Evolutionary conservation across 2,888 invertebrate genomes (phyloP).

Genomic region (Trachelus iudaicus): DNA sequence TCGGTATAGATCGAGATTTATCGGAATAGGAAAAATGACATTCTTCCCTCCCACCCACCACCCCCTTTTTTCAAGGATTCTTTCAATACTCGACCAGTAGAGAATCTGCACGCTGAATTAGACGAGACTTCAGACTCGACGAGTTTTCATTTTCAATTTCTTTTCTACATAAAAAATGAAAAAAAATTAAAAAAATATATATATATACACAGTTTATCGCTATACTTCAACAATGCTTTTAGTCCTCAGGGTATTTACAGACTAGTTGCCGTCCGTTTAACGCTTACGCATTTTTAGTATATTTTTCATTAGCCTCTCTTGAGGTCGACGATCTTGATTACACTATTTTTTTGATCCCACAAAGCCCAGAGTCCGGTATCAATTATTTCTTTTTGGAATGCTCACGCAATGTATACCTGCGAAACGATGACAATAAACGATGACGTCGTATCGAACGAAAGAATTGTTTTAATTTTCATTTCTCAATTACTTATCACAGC

Average conservation of each 20-base stretch:
- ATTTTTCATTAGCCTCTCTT: background rate
- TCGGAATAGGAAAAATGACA: background rate
- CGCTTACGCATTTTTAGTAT: conserved; percentile 4
- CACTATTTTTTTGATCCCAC: background rate
- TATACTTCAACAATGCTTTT: conserved; percentile 23
- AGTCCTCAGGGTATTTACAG: conserved; percentile 31
- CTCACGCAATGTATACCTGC: background rate
- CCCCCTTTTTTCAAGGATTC: background rate
- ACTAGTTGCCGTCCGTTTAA: conserved; percentile 5
- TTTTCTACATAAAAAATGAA: background rate
- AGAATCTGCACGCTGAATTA: background rate
- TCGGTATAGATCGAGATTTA: background rate
- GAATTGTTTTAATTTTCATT: background rate
- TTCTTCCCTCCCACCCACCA: background rate
- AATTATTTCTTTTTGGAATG: background rate
- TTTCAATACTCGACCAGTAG: background rate
- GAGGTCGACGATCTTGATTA: background rate
- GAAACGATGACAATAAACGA: conserved; percentile 1
- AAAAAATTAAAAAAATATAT: background rate
- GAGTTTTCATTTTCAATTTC: background rate
- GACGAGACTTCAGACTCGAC: background rate
- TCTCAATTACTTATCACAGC: background rate
- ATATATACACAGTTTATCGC: background rate
- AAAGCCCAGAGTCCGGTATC: background rate
- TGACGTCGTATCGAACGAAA: background rate